Evolutionary conservation across 64 coral and sea anemone genomes (phyloP), one percentile per base, ranked within the genome.

Genomic region (Cladopsammia gracilis): DNA sequence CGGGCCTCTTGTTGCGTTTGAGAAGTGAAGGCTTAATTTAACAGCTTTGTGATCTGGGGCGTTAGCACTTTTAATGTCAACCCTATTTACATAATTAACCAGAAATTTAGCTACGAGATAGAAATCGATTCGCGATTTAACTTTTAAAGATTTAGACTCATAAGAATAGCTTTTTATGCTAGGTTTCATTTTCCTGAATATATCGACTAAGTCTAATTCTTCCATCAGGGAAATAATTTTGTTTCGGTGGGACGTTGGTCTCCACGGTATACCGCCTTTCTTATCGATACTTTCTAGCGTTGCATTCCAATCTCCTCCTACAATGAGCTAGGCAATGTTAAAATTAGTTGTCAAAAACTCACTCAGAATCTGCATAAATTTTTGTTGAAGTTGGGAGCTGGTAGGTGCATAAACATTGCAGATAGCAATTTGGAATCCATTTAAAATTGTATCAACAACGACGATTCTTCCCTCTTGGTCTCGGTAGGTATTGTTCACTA

Each of bases 31-130:
- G 11, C 16, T 18, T 76, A 50, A 76, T 18, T 76, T 76, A 49
- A 51, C 46, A 18, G 73, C 73, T 51, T 76, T 76, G 9, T 76
- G 73, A 20, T 76, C 73, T 15, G 46, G 73, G 3, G 73, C 73
- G 3, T 18, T 76, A 0, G 73, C 3, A 5, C 4, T 51, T 76
- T 76, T 76, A 4, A 47, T 51, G 18, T 15, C 73, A 12, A 76
- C 47, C 20, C 19, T 19, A 20, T 25, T 23, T 7, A 69, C 20
- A 25, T 25, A 69, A 7, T 69, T 24, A 69, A 20, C 23, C 3
- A 69, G 66, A 23, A 20, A 24, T 23, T 69, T 69, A 23, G 24
- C 20, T 18, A 64, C 61, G 1, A 44, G 13, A 47, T 47, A 73
- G 14, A 73, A 73, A 4, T 73, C 70, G 3, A 73, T 47, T 16